These are phyloP conservation scores for Scaptomyza flava DNA, from an alignment of 2,888 invertebrate genomes.

Conservation along the genomic window DNA sequence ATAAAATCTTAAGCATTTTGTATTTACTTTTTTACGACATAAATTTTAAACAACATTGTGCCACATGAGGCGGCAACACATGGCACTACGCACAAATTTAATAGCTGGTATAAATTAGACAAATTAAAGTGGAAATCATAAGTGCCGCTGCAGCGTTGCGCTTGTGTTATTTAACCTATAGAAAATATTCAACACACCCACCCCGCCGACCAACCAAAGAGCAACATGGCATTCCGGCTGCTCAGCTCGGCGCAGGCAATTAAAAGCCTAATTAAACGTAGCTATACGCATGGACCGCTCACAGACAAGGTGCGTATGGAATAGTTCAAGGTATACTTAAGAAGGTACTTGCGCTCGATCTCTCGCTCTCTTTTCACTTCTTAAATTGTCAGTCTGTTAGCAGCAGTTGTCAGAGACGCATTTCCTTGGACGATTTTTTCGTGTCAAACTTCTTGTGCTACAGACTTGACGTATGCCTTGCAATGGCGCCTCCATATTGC, in stretches of 20 bases:
- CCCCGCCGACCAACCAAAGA: conserved; percentile 28
- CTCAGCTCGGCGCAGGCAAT: conserved; percentile 86
- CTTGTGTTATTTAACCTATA: conserved; percentile 72
- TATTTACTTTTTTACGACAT: conserved; percentile 42
- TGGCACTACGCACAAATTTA: conserved; percentile 15
- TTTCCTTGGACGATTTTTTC: no score
- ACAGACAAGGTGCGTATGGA: conserved; percentile 40
- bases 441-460: no score
- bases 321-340: no score
- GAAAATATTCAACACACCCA: conserved; percentile 19
- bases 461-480: no score
- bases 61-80: conserved; percentile 49
- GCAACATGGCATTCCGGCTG: conserved; percentile 87
- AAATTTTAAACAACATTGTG: conserved; percentile 46
- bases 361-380: no score
- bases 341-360: no score
- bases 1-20: conserved; percentile 52
- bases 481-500: no score
- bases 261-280: conserved; percentile 84
- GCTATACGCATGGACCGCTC: conserved; percentile 83
- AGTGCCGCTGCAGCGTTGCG: conserved; percentile 36
- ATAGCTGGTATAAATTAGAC: conserved; percentile 42
- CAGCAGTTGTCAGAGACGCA: no score
- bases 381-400: no score
- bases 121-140: conserved; percentile 30